Evolutionary conservation across 2,888 invertebrate species (phyloP).

Genomic region (Zelleria hepariella): DNA sequence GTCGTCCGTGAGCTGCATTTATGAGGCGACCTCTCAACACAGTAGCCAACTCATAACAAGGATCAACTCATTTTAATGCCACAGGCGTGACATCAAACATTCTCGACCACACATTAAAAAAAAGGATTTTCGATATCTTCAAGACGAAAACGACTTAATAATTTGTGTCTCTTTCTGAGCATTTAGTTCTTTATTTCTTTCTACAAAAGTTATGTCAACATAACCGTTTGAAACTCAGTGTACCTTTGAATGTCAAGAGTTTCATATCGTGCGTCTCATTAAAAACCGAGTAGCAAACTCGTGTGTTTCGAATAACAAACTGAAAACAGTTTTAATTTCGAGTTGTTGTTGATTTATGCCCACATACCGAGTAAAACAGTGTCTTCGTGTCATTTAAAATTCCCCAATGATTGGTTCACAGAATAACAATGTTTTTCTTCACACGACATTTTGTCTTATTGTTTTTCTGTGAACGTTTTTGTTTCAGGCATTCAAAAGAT

Average conservation of each 20-base stretch:
- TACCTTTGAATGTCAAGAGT: not conserved
- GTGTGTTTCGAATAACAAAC: not conserved
- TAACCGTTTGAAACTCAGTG: too few species aligned
- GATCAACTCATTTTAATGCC: constrained; percentile 3
- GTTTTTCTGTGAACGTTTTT: not conserved
- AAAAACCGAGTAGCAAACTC: not conserved
- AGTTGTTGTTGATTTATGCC: not conserved
- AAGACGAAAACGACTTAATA: not conserved
- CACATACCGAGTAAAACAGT: not conserved
- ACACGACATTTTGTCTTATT: not conserved
- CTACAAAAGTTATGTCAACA: too few species aligned
- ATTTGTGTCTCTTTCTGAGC: not conserved
- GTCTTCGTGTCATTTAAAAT: not conserved
- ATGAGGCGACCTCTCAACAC: not conserved
- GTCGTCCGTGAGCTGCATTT: not conserved
- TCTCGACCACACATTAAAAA: not conserved
- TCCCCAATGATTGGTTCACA: not conserved
- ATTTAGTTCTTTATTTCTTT: too few species aligned
- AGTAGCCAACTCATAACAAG: not conserved
- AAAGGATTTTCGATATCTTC: not conserved
- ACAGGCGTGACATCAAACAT: not conserved
- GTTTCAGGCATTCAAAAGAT: not conserved
- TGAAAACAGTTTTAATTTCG: not conserved
- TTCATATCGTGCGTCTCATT: not conserved
- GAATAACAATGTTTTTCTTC: not conserved